These are phyloP conservation scores for Siderastrea siderea DNA, from an alignment of 92 coral and sea anemone species.

Conservation along the genomic window DNA sequence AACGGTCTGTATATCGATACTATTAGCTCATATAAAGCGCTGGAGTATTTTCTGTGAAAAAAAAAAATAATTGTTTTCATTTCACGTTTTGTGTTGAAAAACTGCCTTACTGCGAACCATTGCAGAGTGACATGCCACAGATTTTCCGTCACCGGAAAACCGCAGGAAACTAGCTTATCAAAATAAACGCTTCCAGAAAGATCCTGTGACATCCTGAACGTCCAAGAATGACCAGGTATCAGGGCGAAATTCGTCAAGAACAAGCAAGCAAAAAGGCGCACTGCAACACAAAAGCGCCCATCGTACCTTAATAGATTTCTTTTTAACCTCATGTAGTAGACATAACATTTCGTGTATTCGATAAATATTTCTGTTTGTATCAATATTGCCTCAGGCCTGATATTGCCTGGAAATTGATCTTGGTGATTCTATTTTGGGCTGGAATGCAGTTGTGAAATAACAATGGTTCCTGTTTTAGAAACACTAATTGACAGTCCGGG, in stretches of 20 bases:
- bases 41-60: no score
- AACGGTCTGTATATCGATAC: no score
- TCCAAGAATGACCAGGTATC: no score
- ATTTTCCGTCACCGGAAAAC: slow-evolving; percentile 5
- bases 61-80: no score
- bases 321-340: background rate
- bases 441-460: background rate
- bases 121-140: background rate
- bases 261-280: background rate
- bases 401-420: background rate
- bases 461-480: slow-evolving; percentile 24
- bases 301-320: background rate
- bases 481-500: background rate
- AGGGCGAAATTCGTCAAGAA: background rate
- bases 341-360: background rate
- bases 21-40: no score
- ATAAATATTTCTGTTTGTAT: background rate
- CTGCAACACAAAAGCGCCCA: background rate
- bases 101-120: background rate
- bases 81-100: no score
- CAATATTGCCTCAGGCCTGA: background rate
- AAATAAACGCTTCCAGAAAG: slow-evolving; percentile 1
- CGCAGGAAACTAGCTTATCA: background rate
- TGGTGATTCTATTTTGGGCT: slow-evolving; percentile 8
- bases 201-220: background rate